Base-by-base conservation (phyloP, 2,113 vertebrate genomes). In the Oxygymnocypris stewartii region DNA sequence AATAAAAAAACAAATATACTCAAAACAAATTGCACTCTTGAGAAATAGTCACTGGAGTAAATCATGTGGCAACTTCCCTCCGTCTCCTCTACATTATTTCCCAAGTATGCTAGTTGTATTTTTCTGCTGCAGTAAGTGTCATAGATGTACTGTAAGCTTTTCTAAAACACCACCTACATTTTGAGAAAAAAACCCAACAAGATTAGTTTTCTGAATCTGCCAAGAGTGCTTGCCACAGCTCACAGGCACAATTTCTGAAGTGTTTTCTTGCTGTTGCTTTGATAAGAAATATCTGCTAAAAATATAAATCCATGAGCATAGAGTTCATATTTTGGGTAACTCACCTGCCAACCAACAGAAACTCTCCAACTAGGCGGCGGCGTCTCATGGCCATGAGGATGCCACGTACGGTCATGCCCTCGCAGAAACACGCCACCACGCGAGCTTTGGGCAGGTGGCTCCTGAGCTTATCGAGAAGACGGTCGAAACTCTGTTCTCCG, bases 321-420 rank as follows among this genome's bases (percentile, higher is more conserved):
- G 3, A 59, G 20, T 76, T 40, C 10, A 74, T 16, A 18, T n/a
- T 40, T 44, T 84, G 9, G 23, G 25, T 74, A 84, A 92, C 96
- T 97, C 90, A 99, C 98, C 98, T 99, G 89, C 98, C 98, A 1
- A 99, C 93, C 71, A 99, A 95, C 86, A 99, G 91, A 88, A 99
- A 99, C 88, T 99, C 97, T 82, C 97, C 98, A 3, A 96, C 95
- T 0, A 99, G 94, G 7, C 94, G 93, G 61, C 96, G 95, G 3
- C 98, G 96, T 37, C 97, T 96, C 98, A 99, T 99, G 5, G 98
- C 98, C 97, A 97, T 98, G 59, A 99, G 90, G 31, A 99, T 97
- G 9, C 98, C 97, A 16, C 98, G 93, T 18, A 99, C 97, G 0
- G 98, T 99, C 98, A 99, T 99, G 86, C 98, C 98, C 88, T 99